These are phyloP conservation scores for Gryllus longicercus DNA, from an alignment of 2,888 invertebrate genomes.

Conservation along the genomic window DNA sequence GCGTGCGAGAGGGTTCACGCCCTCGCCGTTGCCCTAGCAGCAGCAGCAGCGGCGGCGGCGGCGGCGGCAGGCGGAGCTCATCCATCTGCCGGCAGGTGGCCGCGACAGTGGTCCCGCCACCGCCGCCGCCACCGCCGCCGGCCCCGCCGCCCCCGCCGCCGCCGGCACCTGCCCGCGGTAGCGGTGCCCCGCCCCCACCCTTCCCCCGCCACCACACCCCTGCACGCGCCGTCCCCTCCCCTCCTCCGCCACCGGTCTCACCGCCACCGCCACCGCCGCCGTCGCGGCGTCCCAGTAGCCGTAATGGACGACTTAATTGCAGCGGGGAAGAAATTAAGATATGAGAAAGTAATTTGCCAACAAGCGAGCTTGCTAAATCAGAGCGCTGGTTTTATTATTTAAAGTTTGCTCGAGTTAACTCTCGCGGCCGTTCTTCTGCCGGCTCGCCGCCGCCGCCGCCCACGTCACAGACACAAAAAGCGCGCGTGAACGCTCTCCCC, in stretches of 20 bases:
- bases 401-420: conserved; percentile 17
- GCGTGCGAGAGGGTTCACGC: not conserved
- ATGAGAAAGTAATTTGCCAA: conserved; percentile 17
- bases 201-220: not conserved
- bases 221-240: not conserved
- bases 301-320: conserved; percentile 17
- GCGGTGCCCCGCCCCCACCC: not conserved
- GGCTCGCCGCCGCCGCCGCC: too few relatives aligned
- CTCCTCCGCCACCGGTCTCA: not conserved
- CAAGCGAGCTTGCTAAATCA: conserved; percentile 8
- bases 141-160: not conserved
- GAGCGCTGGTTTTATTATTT: conserved; percentile 1
- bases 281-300: not conserved
- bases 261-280: not conserved
- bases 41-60: not conserved
- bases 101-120: not conserved
- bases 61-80: not conserved
- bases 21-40: not conserved
- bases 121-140: not conserved
- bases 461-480: too few relatives aligned
- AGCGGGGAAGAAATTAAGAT: not conserved
- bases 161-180: not conserved
- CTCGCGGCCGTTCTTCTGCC: not conserved
- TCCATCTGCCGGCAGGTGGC: conserved; percentile 17
- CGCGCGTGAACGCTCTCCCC: too few relatives aligned